Conservation (phyloP, 2,888 invertebrate species). For the Dicyrtoma fusca region DNA sequence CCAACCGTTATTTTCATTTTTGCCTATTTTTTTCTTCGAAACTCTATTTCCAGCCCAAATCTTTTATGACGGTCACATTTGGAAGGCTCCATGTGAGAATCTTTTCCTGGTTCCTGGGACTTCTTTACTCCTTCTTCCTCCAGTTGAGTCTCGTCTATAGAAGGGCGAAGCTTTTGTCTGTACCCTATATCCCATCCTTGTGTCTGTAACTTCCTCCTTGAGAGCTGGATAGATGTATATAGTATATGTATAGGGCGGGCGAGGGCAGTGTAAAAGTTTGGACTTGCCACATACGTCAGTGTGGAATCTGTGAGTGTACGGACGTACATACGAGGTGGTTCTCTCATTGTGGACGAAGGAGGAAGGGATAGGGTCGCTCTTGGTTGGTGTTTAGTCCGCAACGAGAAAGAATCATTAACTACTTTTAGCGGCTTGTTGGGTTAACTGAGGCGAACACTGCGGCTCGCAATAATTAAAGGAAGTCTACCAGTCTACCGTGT, state of each 20-base stretch:
- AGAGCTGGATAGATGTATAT: background rate
- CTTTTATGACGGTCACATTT: no score
- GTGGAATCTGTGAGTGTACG: no score
- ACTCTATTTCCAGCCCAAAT: no score
- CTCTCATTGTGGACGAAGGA: no score
- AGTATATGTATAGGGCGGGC: background rate
- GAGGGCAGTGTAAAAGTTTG: no score
- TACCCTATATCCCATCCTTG: background rate
- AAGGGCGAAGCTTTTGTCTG: no score
- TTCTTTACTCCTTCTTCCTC: background rate
- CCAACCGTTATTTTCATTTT: no score
- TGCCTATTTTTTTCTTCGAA: no score
- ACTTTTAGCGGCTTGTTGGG: constrained; percentile 55
- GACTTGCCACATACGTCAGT: no score
- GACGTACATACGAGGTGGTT: no score
- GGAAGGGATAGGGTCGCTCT: background rate
- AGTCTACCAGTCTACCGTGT: constrained; percentile 49
- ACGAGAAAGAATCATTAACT: constrained; percentile 54
- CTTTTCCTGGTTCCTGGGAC: background rate
- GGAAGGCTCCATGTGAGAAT: no score
- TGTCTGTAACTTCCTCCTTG: background rate
- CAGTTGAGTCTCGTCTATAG: background rate
- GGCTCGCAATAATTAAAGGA: constrained; percentile 56
- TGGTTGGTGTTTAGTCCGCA: constrained; percentile 44
- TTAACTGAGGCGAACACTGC: constrained; percentile 51